A percentile compares a stretch with the other conserved stretches of the same genome.
phyloP scores from a whole-genome alignment of 1,140 invertebrate genomes.

The Linepithema humile region DNA sequence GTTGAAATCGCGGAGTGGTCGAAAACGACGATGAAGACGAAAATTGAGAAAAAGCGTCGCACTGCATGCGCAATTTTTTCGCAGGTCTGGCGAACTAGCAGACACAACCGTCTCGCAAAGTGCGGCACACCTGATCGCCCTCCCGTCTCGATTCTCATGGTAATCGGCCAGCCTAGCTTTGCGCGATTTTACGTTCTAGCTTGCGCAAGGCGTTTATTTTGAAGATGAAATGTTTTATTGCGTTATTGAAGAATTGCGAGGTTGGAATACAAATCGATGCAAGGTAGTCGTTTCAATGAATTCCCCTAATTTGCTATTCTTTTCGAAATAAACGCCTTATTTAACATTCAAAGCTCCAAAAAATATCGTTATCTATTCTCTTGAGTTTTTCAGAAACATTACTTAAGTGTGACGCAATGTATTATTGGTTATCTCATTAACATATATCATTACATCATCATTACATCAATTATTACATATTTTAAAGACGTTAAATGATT shows the following conservation, averaged over 20 bases:
- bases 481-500: not conserved
- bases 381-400: not conserved
- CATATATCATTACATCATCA: too few relatives aligned
- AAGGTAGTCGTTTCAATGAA: not conserved
- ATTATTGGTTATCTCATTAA: not conserved
- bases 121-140: slow-evolving; percentile 25
- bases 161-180: slow-evolving; percentile 20
- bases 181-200: not conserved
- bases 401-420: not conserved
- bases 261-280: not conserved
- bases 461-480: not conserved
- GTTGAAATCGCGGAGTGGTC: not conserved
- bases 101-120: slow-evolving; percentile 33
- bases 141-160: slow-evolving; percentile 32
- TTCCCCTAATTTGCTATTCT: not conserved
- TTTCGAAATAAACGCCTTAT: slow-evolving; percentile 5
- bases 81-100: slow-evolving; percentile 26
- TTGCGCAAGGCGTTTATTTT: slow-evolving; percentile 18
- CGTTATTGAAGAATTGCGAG: not conserved
- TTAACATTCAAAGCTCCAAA: not conserved
- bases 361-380: not conserved
- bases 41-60: not conserved
- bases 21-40: not conserved
- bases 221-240: not conserved
- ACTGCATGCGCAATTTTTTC: slow-evolving; percentile 45